A percentile compares a stretch with the other conserved stretches of the same genome.
These are phyloP conservation scores for Coranthus polyacanthus DNA, from an alignment of 2,797 vertebrate genomes.

Conservation along the genomic window DNA sequence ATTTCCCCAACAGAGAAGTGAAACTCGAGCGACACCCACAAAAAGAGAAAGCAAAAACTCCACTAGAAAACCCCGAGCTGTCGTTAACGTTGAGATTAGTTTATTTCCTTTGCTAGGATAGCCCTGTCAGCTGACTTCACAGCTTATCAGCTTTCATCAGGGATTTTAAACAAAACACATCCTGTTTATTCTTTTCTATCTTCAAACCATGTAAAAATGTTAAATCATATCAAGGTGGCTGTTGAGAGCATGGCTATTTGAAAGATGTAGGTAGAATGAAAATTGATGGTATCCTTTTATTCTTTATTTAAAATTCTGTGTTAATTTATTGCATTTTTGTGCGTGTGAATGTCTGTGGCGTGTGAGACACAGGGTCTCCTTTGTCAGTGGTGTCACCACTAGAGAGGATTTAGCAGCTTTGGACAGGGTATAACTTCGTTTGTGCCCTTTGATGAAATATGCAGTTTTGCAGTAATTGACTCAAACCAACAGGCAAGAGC, in stretches of 20 bases:
- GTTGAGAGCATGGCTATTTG: too few species aligned
- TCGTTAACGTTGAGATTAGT: constrained; percentile 28
- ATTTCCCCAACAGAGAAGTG: constrained; percentile 71
- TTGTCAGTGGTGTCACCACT: constrained; percentile 19
- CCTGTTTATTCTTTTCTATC: not conserved
- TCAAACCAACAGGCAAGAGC: not conserved
- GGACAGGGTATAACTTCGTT: constrained; percentile 16
- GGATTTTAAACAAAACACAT: constrained; percentile 18
- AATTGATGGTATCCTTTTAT: constrained; percentile 54
- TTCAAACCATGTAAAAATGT: constrained; percentile 17
- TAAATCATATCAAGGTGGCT: constrained; percentile 46
- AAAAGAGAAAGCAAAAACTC: constrained; percentile 60
- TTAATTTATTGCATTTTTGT: constrained; percentile 74
- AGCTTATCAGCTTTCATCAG: constrained; percentile 31
- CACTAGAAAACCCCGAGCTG: constrained; percentile 57
- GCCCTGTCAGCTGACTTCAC: constrained; percentile 51
- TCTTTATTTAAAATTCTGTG: constrained; percentile 68
- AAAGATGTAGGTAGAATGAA: constrained; percentile 81
- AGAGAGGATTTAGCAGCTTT: constrained; percentile 16
- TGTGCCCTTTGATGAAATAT: constrained; percentile 7
- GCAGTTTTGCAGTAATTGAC: constrained; percentile 12
- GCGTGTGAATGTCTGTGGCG: constrained; percentile 41
- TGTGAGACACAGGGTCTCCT: constrained; percentile 40
- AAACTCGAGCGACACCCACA: constrained; percentile 57
- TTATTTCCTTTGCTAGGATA: constrained; percentile 46